A percentile compares a stretch with the other conserved stretches of the same genome.
phyloP scores from a whole-genome alignment of 1,140 invertebrate genomes.

The Drosophila sturtevanti region DNA sequence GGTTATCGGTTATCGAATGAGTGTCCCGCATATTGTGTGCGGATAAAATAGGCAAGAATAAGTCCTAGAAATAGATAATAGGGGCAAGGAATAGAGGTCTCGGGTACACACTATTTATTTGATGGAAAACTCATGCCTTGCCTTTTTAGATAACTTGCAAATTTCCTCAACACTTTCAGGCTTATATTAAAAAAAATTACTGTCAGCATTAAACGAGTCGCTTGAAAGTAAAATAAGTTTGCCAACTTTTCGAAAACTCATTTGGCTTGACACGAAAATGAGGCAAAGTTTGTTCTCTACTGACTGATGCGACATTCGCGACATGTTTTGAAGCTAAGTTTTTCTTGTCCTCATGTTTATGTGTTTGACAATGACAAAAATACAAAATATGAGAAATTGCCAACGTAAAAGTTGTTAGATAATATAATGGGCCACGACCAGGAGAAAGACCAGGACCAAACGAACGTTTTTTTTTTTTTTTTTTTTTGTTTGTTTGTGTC shows the following conservation, averaged over 20 bases:
- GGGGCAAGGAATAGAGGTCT: no score
- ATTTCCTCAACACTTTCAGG: conserved; percentile 51
- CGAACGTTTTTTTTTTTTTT: conserved; percentile 55
- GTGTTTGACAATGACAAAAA: conserved; percentile 53
- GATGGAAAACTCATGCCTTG: not conserved
- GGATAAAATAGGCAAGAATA: no score
- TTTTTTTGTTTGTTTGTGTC: conserved; percentile 30
- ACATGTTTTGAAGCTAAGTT: conserved; percentile 51
- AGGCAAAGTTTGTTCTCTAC: conserved; percentile 53
- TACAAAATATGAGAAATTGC: conserved; percentile 69
- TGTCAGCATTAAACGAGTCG: conserved; percentile 61
- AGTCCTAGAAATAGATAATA: no score
- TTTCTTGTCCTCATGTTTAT: conserved; percentile 44
- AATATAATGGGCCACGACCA: conserved; percentile 60
- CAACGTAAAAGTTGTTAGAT: conserved; percentile 68
- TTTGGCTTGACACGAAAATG: conserved; percentile 74
- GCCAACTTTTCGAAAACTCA: conserved; percentile 66
- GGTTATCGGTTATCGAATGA: no score
- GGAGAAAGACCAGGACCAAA: conserved; percentile 9
- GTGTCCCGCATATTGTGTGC: no score
- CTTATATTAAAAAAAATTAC: conserved; percentile 72
- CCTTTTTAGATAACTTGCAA: conserved; percentile 16
- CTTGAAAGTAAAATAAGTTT: conserved; percentile 25
- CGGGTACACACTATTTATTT: not conserved
- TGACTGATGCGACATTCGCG: conserved; percentile 37